A percentile compares a stretch with the other conserved stretches of the same genome.
Conservation (phyloP, 2,888 invertebrate genomes). For the Andrena fulva region DNA sequence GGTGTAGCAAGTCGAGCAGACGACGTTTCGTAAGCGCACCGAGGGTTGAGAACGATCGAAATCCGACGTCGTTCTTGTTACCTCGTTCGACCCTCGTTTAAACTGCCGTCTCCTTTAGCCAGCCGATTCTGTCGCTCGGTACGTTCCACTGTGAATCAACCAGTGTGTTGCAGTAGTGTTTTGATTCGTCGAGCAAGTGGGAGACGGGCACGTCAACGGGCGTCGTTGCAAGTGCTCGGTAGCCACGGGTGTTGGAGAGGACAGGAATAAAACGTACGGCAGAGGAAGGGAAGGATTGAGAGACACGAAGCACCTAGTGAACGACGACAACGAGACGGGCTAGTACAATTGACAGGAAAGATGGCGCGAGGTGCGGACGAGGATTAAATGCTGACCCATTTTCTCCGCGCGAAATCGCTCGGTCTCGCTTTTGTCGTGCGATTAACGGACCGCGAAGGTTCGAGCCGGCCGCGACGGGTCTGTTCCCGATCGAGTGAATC, state of each 20-base stretch:
- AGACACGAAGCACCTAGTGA: constrained; percentile 30
- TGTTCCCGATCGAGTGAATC: constrained; percentile 15
- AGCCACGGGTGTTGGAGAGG: constrained; percentile 4
- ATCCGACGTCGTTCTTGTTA: constrained; percentile 24
- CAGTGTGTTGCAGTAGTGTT: constrained; percentile 49
- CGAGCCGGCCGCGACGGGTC: constrained; percentile 20
- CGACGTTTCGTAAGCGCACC: constrained; percentile 45
- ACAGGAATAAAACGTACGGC: constrained; percentile 29
- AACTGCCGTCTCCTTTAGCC: constrained; percentile 19
- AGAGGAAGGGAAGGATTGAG: constrained; percentile 36
- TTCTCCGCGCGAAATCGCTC: constrained; percentile 73
- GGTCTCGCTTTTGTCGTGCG: constrained; percentile 46
- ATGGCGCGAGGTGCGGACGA: constrained; percentile 85
- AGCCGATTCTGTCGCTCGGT: constrained; percentile 2
- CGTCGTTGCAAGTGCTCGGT: constrained; percentile 11
- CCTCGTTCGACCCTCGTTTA: constrained; percentile 31
- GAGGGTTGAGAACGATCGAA: constrained; percentile 57
- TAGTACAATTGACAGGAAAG: constrained; percentile 76
- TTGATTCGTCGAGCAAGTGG: constrained; percentile 33
- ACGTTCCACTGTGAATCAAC: constrained; percentile 6
- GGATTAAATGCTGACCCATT: constrained; percentile 84
- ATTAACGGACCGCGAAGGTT: constrained; percentile 37
- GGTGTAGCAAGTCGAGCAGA: constrained; percentile 49
- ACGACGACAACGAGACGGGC: constrained; percentile 60
- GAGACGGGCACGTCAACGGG: constrained; percentile 5